A percentile compares a stretch with the other conserved stretches of the same genome.
Evolutionary conservation across 30 jellyfish, hydroid and myxozoan genomes (phyloP).

Genomic region (Cassiopea xamachana): DNA sequence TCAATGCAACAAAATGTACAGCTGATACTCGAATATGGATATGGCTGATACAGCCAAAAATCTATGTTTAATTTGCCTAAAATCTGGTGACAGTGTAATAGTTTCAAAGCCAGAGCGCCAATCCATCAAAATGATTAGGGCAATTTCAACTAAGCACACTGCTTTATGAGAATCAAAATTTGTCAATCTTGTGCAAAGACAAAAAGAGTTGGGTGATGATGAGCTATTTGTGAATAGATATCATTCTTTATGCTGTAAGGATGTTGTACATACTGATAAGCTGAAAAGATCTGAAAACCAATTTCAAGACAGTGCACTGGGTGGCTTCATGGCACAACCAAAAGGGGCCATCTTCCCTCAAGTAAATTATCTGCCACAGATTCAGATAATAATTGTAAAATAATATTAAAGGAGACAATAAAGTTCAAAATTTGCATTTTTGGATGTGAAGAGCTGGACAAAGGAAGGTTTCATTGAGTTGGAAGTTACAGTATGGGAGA

Average conservation of each 20-base stretch:
- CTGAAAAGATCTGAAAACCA: constrained; percentile 43
- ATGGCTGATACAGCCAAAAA: not conserved
- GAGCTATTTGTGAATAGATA: constrained; percentile 21
- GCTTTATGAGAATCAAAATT: constrained; percentile 48
- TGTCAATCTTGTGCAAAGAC: constrained; percentile 14
- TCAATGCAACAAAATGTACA: not conserved
- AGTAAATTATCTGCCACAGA: constrained; percentile 17
- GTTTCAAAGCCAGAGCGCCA: constrained; percentile 33
- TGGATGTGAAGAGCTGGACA: constrained; percentile 31
- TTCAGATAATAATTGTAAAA: constrained; percentile 13
- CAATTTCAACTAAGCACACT: constrained; percentile 24
- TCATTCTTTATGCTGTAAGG: constrained; percentile 35
- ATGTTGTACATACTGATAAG: constrained; percentile 44
- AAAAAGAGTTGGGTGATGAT: constrained; percentile 31
- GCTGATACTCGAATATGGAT: not conserved
- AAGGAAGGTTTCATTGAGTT: constrained; percentile 39
- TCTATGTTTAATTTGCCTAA: constrained; percentile 27
- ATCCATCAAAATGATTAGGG: constrained; percentile 12
- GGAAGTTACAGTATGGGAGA: constrained; percentile 30
- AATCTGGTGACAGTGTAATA: constrained; percentile 14
- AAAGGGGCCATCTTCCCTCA: not conserved
- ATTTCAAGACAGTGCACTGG: constrained; percentile 5
- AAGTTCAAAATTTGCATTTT: constrained; percentile 14
- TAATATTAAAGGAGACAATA: constrained; percentile 16
- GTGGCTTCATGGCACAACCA: constrained; percentile 29